Conservation (phyloP, 2,888 invertebrate genomes). For the Coleophora flavipennella region DNA sequence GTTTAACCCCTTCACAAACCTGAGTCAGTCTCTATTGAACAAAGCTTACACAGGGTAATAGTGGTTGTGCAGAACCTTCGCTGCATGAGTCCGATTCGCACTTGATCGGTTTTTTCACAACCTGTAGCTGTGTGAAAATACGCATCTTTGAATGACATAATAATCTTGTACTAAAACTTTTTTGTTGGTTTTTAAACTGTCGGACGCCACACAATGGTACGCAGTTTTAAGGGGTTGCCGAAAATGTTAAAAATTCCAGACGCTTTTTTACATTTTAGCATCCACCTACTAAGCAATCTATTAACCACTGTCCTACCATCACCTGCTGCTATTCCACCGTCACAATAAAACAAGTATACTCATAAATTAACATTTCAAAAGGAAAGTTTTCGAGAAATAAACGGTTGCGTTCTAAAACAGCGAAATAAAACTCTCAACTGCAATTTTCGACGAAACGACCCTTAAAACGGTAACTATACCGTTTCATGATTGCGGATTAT, state of each 20-base stretch:
- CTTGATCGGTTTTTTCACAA: too few species aligned
- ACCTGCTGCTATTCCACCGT: conserved; percentile 31
- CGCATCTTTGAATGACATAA: conserved; percentile 30
- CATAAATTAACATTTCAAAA: conserved; percentile 22
- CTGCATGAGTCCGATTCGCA: too few species aligned
- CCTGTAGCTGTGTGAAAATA: conserved; percentile 38
- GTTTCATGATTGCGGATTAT: conserved; percentile 14
- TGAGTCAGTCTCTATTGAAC: too few species aligned
- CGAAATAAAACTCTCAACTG: neutral
- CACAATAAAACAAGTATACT: too few species aligned
- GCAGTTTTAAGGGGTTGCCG: conserved; percentile 61
- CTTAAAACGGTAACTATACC: conserved; percentile 17
- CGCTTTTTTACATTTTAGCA: conserved; percentile 38
- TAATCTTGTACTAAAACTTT: conserved; percentile 27
- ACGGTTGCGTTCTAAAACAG: conserved; percentile 11
- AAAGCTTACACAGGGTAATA: too few species aligned
- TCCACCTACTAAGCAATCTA: conserved; percentile 47
- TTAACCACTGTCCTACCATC: conserved; percentile 45
- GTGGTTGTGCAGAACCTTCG: too few species aligned
- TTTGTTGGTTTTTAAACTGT: conserved; percentile 39
- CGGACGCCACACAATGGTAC: conserved; percentile 45
- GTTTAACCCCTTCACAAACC: too few species aligned
- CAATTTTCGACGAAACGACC: conserved; percentile 5
- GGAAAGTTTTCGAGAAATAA: conserved; percentile 19
- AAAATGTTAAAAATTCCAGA: conserved; percentile 43